Evolutionary conservation across 2,113 vertebrate species (phyloP).

Genomic region (Heterotilapia buettikoferi): DNA sequence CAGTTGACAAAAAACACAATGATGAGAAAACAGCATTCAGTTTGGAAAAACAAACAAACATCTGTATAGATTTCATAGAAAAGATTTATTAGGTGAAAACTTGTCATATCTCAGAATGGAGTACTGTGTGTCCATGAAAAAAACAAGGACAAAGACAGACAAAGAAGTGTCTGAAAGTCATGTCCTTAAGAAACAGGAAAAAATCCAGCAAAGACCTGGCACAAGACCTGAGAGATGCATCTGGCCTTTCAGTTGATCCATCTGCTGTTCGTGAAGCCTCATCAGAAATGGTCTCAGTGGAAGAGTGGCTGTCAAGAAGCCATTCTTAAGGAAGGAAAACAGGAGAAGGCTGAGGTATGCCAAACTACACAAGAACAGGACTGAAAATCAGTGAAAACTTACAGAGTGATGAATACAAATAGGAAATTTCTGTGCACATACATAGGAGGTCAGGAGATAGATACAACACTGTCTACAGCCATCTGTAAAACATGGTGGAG

Average conservation of each 20-base stretch:
- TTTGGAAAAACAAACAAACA: not conserved
- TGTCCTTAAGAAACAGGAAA: not conserved
- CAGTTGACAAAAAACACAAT: not conserved
- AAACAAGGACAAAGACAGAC: not conserved
- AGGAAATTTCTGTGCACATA: not conserved
- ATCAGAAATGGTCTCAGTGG: not conserved
- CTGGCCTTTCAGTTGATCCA: not conserved
- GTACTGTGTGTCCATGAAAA: not conserved
- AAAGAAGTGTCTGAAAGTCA: not conserved
- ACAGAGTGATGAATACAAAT: not conserved
- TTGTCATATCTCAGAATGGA: not conserved
- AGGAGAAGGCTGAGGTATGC: not conserved
- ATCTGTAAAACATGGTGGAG: not conserved
- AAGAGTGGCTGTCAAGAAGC: not conserved
- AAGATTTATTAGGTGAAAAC: not conserved
- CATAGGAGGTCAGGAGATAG: not conserved
- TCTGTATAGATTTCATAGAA: not conserved
- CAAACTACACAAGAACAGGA: not conserved
- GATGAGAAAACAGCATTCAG: conserved; percentile 1
- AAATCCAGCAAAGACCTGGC: not conserved
- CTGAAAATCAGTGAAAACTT: not conserved
- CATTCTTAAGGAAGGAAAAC: not conserved
- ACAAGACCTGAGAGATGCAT: not conserved
- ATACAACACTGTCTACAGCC: not conserved
- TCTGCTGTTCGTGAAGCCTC: not conserved